These are phyloP conservation scores for Drosophila truncata DNA, from an alignment of 1,140 invertebrate genomes.

Conservation along the genomic window DNA sequence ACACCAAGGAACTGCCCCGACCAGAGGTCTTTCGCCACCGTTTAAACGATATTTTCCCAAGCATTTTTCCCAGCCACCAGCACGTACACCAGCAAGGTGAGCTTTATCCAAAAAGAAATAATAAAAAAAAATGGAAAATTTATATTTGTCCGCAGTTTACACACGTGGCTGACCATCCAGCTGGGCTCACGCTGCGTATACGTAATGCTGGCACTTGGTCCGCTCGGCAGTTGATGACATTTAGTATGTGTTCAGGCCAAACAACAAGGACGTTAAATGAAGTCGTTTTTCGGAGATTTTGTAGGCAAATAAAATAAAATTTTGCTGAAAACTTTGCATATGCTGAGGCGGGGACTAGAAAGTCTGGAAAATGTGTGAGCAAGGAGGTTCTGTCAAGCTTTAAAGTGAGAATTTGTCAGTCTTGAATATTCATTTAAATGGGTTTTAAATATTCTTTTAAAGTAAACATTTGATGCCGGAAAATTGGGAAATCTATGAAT, in stretches of 20 bases:
- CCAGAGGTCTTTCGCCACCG: conserved; percentile 8
- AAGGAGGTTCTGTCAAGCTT: not conserved
- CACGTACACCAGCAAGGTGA: conserved; percentile 29
- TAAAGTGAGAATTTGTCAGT: not conserved
- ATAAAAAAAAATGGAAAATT: conserved; percentile 47
- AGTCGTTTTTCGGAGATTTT: conserved; percentile 19
- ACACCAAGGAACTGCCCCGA: conserved; percentile 9
- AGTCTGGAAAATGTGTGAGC: not conserved
- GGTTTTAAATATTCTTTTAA: not conserved
- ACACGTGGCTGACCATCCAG: conserved; percentile 13
- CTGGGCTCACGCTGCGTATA: conserved; percentile 49
- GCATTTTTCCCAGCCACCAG: conserved; percentile 20
- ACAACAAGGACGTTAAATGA: conserved; percentile 37
- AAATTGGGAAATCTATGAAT: not conserved
- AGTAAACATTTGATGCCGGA: not conserved
- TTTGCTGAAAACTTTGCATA: conserved; percentile 7
- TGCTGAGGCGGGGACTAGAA: not conserved
- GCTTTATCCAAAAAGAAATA: conserved; percentile 39
- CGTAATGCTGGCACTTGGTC: conserved; percentile 20
- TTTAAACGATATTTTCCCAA: conserved; percentile 41
- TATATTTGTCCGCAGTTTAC: conserved; percentile 43
- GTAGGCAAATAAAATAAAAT: conserved; percentile 4
- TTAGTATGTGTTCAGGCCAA: conserved; percentile 39
- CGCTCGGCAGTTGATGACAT: conserved; percentile 43
- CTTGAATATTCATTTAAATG: too few species aligned